These are phyloP conservation scores for Aix galericulata DNA, from an alignment of 2,113 vertebrate species.

Conservation along the genomic window DNA sequence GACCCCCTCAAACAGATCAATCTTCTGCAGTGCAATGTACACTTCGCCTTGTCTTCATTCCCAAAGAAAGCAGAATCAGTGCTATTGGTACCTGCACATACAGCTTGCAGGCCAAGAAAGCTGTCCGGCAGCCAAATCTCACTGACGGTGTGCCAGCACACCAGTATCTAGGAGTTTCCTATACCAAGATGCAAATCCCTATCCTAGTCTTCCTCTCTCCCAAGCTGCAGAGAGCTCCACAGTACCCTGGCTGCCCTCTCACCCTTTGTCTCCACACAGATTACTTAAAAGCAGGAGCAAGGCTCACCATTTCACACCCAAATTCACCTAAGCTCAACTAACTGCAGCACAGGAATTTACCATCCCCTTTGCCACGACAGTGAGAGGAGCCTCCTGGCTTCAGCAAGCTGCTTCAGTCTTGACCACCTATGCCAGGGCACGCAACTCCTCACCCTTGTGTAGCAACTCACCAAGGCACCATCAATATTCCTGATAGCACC, in stretches of 20 bases:
- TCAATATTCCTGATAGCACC: not conserved
- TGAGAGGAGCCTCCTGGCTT: not conserved
- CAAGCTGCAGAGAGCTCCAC: not conserved
- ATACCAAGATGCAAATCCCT: too few species aligned
- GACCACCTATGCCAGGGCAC: not conserved
- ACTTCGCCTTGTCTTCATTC: not conserved
- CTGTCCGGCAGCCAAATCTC: not conserved
- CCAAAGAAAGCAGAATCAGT: not conserved
- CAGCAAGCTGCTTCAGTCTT: not conserved
- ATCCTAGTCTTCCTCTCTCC: not conserved
- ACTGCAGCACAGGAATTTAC: not conserved
- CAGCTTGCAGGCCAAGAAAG: not conserved
- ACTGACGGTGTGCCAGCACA: not conserved
- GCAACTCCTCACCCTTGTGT: not conserved
- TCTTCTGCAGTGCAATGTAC: not conserved
- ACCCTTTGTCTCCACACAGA: not conserved
- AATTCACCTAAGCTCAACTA: not conserved
- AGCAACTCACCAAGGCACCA: not conserved
- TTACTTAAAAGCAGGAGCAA: not conserved
- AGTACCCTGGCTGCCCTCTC: not conserved
- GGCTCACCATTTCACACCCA: not conserved
- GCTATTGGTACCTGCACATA: not conserved
- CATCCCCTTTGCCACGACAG: not conserved
- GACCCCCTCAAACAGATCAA: not conserved
- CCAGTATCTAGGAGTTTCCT: not conserved